Percentiles rank a stretch among this genome's conserved stretches.
These are phyloP conservation scores for Pseudochirops corinnae DNA, from an alignment of 2,797 vertebrate genomes.

Conservation along the genomic window DNA sequence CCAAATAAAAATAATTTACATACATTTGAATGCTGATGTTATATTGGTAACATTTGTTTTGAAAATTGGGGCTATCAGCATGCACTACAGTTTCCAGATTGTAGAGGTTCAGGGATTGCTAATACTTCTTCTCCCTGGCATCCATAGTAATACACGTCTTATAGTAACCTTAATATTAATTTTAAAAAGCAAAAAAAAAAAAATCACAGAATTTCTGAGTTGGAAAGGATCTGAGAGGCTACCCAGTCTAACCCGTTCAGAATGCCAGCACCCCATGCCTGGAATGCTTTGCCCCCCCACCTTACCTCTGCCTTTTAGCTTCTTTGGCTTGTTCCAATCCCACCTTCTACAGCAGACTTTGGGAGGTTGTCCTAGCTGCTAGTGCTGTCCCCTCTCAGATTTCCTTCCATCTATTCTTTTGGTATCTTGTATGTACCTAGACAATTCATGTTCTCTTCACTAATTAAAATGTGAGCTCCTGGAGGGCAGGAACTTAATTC, in stretches of 20 bases:
- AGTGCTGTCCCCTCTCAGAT: neutral
- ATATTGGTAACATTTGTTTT: slow-evolving; percentile 47
- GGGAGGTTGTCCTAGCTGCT: neutral
- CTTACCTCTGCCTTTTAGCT: neutral
- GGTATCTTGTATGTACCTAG: neutral
- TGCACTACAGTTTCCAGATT: slow-evolving; percentile 26
- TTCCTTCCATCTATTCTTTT: neutral
- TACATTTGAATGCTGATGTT: slow-evolving; percentile 71
- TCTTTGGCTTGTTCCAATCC: neutral
- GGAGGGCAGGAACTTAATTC: neutral
- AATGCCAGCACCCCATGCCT: neutral
- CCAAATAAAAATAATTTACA: slow-evolving; percentile 73
- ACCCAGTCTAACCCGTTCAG: neutral
- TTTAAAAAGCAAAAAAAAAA: neutral
- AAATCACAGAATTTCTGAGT: neutral
- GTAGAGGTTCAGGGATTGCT: slow-evolving; percentile 2
- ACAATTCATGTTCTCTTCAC: neutral
- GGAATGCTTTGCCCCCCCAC: neutral
- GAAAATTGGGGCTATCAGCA: slow-evolving; percentile 18
- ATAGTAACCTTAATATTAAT: neutral
- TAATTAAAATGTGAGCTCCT: neutral
- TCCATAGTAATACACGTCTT: neutral
- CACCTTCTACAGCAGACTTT: neutral
- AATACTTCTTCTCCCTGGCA: neutral
- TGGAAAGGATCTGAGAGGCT: neutral